Evolutionary conservation across 1,140 invertebrate species (phyloP), one percentile per base, ranked within the genome.

Genomic region (Anthonomus grandis): DNA sequence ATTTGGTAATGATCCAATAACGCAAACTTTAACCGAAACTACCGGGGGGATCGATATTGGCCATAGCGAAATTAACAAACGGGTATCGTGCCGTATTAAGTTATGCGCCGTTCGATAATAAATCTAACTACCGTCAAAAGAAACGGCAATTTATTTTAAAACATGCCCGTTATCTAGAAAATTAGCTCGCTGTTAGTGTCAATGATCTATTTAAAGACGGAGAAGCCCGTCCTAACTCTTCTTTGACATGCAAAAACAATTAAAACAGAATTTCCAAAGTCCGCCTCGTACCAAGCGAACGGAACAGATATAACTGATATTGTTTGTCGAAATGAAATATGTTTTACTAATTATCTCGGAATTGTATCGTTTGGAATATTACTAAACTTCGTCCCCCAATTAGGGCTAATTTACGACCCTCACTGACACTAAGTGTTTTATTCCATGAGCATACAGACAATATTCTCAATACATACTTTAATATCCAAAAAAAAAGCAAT

Each of bases 341-440:
- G 60, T 52, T 57, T 62, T 62, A 42, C 60, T 62, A 62, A 62
- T 62, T 62, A 62, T 62, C 60, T 62, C 18, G 60, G 53, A 62
- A 62, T 57, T 62, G 49, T 56, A 57, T 57, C 50, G 49, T 53
- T 61, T 44, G 53, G 52, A 56, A 57, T 61, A 61, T 61, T 57
- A 51, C 59, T 52, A 52, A 62, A 62, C 54, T 62, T 62, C 55
- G 53, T 62, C 60, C 55, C 49, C 60, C 60, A 57, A 62, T 62
- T 62, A 54, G 23, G 24, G 37, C 37, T 62, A 62, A 62, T 62
- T 62, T 62, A 62, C 50, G n/a, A n/a, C n/a, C n/a, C n/a, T n/a
- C n/a, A n/a, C n/a, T n/a, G n/a, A n/a, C n/a, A n/a, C n/a, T n/a
- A n/a, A n/a, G n/a, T n/a, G n/a, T n/a, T n/a, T n/a, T n/a, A n/a